These are phyloP conservation scores for Drosophila baimaii DNA, from an alignment of 1,140 invertebrate genomes.

Conservation along the genomic window DNA sequence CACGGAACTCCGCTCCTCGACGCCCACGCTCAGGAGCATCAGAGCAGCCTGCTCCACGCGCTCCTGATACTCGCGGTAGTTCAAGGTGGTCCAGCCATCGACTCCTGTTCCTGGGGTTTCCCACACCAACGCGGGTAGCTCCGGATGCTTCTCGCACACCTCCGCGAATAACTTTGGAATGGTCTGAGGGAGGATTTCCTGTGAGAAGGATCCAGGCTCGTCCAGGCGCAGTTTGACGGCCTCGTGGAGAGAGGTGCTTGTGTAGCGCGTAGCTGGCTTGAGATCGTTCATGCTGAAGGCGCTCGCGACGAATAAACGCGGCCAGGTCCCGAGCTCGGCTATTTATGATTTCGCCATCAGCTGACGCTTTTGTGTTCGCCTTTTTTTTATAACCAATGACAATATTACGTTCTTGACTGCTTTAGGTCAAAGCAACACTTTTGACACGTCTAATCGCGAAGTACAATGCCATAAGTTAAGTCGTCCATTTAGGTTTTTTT, in stretches of 20 bases:
- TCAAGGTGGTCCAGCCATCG: constrained; percentile 86
- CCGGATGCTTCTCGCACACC: constrained; percentile 86
- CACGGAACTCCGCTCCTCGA: constrained; percentile 91
- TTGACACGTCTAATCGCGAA: no score
- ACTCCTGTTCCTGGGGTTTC: constrained; percentile 80
- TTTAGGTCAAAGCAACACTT: no score
- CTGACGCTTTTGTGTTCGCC: no score
- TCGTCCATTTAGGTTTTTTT: no score
- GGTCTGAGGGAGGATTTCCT: constrained; percentile 31
- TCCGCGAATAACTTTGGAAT: constrained; percentile 61
- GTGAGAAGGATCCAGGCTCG: constrained; percentile 7
- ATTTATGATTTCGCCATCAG: no score
- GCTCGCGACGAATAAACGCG: constrained; percentile 35
- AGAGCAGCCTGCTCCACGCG: constrained; percentile 91
- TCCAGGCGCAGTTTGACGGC: constrained; percentile 51
- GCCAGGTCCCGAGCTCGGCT: constrained; percentile 2
- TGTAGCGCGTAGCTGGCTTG: constrained; percentile 61
- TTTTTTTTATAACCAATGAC: no score
- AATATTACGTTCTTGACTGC: no score
- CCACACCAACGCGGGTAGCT: constrained; percentile 88
- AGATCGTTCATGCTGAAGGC: constrained; percentile 59
- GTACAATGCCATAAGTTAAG: no score
- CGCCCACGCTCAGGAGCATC: constrained; percentile 92
- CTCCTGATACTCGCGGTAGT: constrained; percentile 91
- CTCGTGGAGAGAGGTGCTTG: constrained; percentile 60